These are phyloP conservation scores for Xiphorhynchus elegans DNA, from an alignment of 2,113 vertebrate species.

Conservation along the genomic window DNA sequence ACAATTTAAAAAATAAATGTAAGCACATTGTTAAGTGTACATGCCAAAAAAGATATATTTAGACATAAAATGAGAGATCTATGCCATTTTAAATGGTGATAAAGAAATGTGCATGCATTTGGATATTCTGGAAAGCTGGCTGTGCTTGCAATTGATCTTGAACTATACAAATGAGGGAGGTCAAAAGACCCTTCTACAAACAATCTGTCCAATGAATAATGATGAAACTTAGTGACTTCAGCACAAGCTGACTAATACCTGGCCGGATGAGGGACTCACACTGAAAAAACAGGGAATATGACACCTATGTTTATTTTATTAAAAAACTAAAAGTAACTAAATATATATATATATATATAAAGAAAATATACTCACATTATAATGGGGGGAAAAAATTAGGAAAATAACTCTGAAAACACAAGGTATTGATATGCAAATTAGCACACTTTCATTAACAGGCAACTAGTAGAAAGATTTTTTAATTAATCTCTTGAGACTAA, in stretches of 20 bases:
- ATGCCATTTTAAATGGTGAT: background rate
- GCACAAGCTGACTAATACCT: background rate
- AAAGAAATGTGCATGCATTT: background rate
- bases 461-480: conserved; percentile 2
- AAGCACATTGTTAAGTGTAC: background rate
- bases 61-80: background rate
- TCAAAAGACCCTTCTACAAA: background rate
- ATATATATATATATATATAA: background rate
- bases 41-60: background rate
- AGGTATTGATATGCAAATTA: conserved; percentile 1
- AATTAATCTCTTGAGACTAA: conserved; percentile 40
- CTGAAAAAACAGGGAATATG: background rate
- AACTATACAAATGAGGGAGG: background rate
- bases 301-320: background rate
- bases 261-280: background rate
- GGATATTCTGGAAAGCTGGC: background rate
- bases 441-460: background rate
- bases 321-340: background rate
- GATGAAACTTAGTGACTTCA: background rate
- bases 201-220: background rate
- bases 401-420: background rate
- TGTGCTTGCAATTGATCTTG: background rate
- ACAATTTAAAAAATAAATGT: background rate
- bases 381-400: background rate
- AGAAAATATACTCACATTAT: background rate